Base-by-base conservation (phyloP, 2,113 vertebrate species). In the Coptodon bakossiorum region DNA sequence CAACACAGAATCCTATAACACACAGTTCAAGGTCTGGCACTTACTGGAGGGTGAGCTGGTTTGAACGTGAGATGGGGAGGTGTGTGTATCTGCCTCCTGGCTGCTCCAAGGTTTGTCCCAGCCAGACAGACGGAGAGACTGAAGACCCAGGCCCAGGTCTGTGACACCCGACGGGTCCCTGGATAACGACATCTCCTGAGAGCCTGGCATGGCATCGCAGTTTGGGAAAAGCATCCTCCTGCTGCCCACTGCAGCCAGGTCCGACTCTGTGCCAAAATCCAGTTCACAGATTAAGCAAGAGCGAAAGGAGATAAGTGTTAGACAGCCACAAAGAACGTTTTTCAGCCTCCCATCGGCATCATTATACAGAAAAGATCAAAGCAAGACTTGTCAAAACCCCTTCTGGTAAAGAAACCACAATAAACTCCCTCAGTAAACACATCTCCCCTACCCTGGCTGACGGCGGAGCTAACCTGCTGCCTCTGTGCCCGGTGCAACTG, bases 71-170 rank as follows among this genome's bases (percentile, higher is more conserved):
- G 95, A 92, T 4, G 92, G 84, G 14, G 92, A 91, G 19, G 87
- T 13, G 80, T 92, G 92, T 1, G 96, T 80, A 2, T 99, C 99
- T 0, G 96, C 95, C 87, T 98, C 98, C 94, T 98, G 98, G 96
- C 97, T 98, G 97, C 98, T 99, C 99, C 98, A 99, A 50, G 98
- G 97, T 95, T 98, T 97, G 96, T 99, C 98, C 98, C 98, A 99
- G 93, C 98, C 97, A 1, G 98, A 97, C 95, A 99, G 95, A 93
- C 96, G 97, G 88, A 99, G 98, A 48, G 99, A 98, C 95, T 98
- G 98, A 93, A 99, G 97, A 97, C 98, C 98, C 96, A 99, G 97
- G 97, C 98, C 98, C 96, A 99, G 96, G 95, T 99, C 98, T 3
- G 97, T 96, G 96, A 98, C 96, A 85, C 98, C 98, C 34, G 97